Base-by-base conservation (phyloP, 2,797 vertebrate genomes). In the Chrysocyon brachyurus region DNA sequence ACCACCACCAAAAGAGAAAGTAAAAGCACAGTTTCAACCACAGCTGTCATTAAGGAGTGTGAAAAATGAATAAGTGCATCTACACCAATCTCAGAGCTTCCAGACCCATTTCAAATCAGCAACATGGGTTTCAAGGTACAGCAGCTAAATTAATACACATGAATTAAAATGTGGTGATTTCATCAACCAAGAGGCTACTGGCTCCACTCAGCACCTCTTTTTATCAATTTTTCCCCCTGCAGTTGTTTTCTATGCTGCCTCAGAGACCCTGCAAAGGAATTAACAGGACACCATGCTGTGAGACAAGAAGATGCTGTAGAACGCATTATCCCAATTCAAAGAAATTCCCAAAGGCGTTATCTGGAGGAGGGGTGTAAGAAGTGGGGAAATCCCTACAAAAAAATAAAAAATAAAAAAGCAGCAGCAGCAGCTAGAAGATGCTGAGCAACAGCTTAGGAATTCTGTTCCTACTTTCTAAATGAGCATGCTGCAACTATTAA, bases 221-320 rank as follows among this genome's bases (percentile, higher is more conserved):
- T 89, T 86, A 61, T 17, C 84, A 46, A 64, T 90, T 91, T 97
- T 95, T 97, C 89, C 40, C 40, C 40, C 98, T 97, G 96, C 97
- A 96, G 97, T 97, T 96, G 92, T 98, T 98, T 98, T 92, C 97
- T 98, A 92, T 75, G 97, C 96, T 97, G 97, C 97, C 95, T 98
- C 95, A 98, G 94, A 97, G 89, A 96, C 73, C 36, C 96, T 98
- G 97, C 97, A 98, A 98, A 97, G 92, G 97, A 97, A 98, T 98
- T 98, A 98, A 97, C 95, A 98, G 94, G 97, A 98, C 98, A 97
- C 94, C 98, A 93, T 4, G 97, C 97, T 97, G 96, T 64, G 97
- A 97, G 91, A 98, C 95, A 97, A 96, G 97, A 94, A 98, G 98
- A 93, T 93, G 91, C 97, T 89, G 10, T 83, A 86, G 86, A 86